A percentile compares a stretch with the other conserved stretches of the same genome.
Evolutionary conservation across 1,140 invertebrate genomes (phyloP).

Genomic region (Galendromus occidentalis): DNA sequence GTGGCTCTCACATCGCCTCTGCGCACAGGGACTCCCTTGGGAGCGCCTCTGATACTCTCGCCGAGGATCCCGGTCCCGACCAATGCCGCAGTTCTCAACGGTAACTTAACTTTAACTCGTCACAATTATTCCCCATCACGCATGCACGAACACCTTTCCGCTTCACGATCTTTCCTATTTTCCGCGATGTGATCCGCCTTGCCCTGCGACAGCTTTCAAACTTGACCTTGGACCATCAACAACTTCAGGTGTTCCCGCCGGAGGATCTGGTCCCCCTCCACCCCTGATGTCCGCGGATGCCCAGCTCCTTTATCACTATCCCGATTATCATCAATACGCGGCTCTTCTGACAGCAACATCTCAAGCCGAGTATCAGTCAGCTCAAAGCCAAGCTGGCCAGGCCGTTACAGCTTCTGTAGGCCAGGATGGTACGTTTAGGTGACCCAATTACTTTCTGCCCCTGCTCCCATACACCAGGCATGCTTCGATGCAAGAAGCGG

Average conservation of each 20-base stretch:
- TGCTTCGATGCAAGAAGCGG: no score
- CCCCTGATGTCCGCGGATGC: background rate
- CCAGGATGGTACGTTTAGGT: slow-evolving; percentile 10
- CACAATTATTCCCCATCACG: background rate
- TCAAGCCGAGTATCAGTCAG: background rate
- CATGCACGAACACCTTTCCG: background rate
- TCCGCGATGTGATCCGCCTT: background rate
- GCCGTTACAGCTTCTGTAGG: background rate
- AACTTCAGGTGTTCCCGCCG: background rate
- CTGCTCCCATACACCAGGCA: no score
- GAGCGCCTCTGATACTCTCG: slow-evolving; percentile 61
- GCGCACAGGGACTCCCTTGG: slow-evolving; percentile 40
- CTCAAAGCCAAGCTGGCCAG: background rate
- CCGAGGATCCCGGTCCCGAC: slow-evolving; percentile 53
- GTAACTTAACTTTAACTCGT: slow-evolving; percentile 20
- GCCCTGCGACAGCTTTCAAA: background rate
- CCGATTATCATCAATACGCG: slow-evolving; percentile 1
- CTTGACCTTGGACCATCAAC: background rate
- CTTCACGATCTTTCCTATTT: background rate
- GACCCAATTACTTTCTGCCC: background rate
- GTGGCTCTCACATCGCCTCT: slow-evolving; percentile 39
- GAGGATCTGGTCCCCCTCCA: background rate
- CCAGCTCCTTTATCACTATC: background rate
- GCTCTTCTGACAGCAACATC: background rate
- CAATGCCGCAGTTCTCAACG: slow-evolving; percentile 39